A percentile compares a stretch with the other conserved stretches of the same genome.
These are phyloP conservation scores for Salticus scenicus DNA, from an alignment of 2,888 invertebrate species.

Conservation along the genomic window DNA sequence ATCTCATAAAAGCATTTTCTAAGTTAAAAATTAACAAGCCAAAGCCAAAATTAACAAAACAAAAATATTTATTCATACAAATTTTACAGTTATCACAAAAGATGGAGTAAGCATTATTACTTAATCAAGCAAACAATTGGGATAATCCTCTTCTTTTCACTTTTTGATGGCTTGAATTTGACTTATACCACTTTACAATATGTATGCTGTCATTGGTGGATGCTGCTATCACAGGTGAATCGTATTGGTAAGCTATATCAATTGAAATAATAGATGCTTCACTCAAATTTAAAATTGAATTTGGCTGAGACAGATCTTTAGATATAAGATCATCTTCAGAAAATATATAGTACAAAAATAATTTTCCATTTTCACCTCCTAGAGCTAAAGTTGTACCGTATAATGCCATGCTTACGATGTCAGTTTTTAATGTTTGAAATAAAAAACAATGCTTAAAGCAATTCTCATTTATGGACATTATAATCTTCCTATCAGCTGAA, in stretches of 20 bases:
- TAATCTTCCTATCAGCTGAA: slow-evolving; percentile 45
- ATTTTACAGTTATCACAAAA: too few relatives aligned
- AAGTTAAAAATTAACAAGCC: too few relatives aligned
- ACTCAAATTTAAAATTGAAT: slow-evolving; percentile 25
- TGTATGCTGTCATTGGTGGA: slow-evolving; percentile 34
- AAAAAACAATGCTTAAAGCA: slow-evolving; percentile 1
- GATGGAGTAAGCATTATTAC: too few relatives aligned
- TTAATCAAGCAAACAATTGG: too few relatives aligned
- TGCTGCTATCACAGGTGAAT: slow-evolving; percentile 31
- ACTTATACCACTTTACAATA: slow-evolving; percentile 20
- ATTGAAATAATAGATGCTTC: slow-evolving; percentile 52
- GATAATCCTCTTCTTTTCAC: neutral
- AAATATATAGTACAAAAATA: slow-evolving; percentile 46
- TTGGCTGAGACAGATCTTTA: slow-evolving; percentile 20
- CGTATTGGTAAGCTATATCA: slow-evolving; percentile 22
- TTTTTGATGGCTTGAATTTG: neutral
- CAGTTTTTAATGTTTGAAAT: slow-evolving; percentile 12
- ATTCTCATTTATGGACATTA: slow-evolving; percentile 31
- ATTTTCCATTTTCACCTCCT: slow-evolving; percentile 60
- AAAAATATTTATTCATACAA: too few relatives aligned
- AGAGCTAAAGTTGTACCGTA: slow-evolving; percentile 45
- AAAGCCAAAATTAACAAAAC: too few relatives aligned
- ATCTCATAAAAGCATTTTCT: too few relatives aligned
- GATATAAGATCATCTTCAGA: slow-evolving; percentile 8
- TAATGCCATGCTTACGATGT: slow-evolving; percentile 27